These are phyloP conservation scores for Noctua janthe DNA, from an alignment of 2,888 invertebrate species.

Conservation along the genomic window DNA sequence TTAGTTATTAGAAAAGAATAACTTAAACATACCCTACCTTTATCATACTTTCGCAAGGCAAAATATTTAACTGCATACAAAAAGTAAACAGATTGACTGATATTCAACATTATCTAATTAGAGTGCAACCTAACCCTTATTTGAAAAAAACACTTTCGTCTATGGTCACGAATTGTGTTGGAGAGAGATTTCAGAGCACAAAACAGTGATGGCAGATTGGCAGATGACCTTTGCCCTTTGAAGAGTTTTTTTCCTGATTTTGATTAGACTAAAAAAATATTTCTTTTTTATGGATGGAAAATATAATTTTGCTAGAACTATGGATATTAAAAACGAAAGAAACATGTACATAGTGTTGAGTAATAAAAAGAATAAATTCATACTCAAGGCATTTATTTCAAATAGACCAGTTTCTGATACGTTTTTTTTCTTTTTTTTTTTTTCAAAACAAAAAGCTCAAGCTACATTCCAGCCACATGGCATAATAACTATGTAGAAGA, in stretches of 20 bases:
- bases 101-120: constrained; percentile 19
- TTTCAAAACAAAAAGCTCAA: not conserved
- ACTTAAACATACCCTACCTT: not conserved
- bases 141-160: not conserved
- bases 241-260: not conserved
- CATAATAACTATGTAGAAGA: not conserved
- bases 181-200: not conserved
- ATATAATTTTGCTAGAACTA: not conserved
- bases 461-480: not conserved
- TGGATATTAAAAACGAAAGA: not conserved
- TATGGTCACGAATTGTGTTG: constrained; percentile 9
- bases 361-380: not conserved
- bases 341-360: not conserved
- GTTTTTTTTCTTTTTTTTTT: no score
- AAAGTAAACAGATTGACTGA: constrained; percentile 13
- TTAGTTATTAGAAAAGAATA: not conserved
- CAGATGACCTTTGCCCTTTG: not conserved
- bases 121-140: constrained; percentile 26
- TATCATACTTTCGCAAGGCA: constrained; percentile 10
- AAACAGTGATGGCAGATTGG: not conserved
- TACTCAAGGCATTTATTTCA: not conserved
- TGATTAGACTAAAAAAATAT: not conserved
- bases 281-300: no score
- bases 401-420: not conserved
- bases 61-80: constrained; percentile 16